Base-by-base conservation (phyloP, 2,797 vertebrate genomes). In the Leptatherina wallacei region DNA sequence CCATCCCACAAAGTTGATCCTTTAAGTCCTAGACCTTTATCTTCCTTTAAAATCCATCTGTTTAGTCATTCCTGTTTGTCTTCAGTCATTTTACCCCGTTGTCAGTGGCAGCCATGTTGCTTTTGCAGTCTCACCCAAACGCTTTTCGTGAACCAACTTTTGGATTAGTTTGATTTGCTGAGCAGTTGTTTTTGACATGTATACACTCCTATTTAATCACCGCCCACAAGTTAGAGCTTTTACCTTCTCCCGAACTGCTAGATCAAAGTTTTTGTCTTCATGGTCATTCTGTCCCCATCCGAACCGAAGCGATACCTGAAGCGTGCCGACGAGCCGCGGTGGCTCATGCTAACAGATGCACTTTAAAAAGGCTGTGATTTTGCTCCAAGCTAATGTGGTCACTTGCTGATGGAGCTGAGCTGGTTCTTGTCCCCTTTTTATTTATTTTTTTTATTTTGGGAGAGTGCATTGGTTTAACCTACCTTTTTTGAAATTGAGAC, bases 351-450 rank as follows among this genome's bases (percentile, higher is more conserved):
- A 20, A n/a, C 32, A n/a, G 12, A 40, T 40, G 87, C 89, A 91
- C 91, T 90, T 88, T 89, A 88, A 30, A 65, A 69, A 69, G 80
- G 81, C 77, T 77, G 73, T 72, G 55, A 22, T 27, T n/a, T n/a
- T 49, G 18, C 44, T n/a, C 44, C 44, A 20, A 77, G 61, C 75
- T 85, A 63, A 65, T n/a, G 56, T 65, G 57, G 65, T 77, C 49
- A 6, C 3, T 12, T 66, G 42, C 61, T 55, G 61, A 65, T 69
- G 47, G 58, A 73, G 49, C 56, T 55, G 72, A 81, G 65, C 78
- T 76, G 81, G 52, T 81, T 85, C 90, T 93, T 62, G 29, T 70
- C 78, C 77, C 52, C 51, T 33, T 51, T 71, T 27, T 60, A 68
- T 38, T 9, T 38, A n/a, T 49, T 63, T 27, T 60, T 71, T 38